Percentiles rank a stretch among this genome's conserved stretches.
phyloP scores from a whole-genome alignment of 2,888 invertebrate species.

The Xylocampa areola region DNA sequence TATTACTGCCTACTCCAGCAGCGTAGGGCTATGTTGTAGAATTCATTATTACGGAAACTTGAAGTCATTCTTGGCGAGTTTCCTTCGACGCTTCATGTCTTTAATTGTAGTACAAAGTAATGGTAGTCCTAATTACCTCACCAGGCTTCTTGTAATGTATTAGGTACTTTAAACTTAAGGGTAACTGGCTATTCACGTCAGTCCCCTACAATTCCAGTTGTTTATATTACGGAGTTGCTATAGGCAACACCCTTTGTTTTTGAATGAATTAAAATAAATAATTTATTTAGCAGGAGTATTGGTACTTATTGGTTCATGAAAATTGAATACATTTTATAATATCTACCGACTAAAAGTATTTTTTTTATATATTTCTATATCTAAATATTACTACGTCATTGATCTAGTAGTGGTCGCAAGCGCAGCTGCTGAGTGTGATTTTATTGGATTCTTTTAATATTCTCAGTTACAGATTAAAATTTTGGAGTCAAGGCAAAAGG shows the following conservation, averaged over 20 bases:
- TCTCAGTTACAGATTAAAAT: no score
- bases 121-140: slow-evolving; percentile 19
- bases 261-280: not conserved
- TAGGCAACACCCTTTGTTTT: slow-evolving; percentile 15
- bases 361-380: no score
- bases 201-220: not conserved
- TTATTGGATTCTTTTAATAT: no score
- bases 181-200: slow-evolving; percentile 9
- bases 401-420: no score
- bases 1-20: slow-evolving; percentile 6
- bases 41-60: slow-evolving; percentile 10
- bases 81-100: slow-evolving; percentile 9
- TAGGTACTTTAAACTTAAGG: slow-evolving; percentile 33
- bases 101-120: slow-evolving; percentile 14
- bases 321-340: no score
- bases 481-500: no score
- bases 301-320: no score
- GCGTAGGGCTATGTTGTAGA: slow-evolving; percentile 13
- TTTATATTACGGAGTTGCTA: slow-evolving; percentile 3
- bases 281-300: no score
- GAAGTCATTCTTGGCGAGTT: slow-evolving; percentile 1
- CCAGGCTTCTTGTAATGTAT: slow-evolving; percentile 10
- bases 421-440: no score
- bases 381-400: no score
- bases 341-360: no score